phyloP scores from a whole-genome alignment of 2,797 vertebrate genomes.

The Alosa sapidissima region DNA sequence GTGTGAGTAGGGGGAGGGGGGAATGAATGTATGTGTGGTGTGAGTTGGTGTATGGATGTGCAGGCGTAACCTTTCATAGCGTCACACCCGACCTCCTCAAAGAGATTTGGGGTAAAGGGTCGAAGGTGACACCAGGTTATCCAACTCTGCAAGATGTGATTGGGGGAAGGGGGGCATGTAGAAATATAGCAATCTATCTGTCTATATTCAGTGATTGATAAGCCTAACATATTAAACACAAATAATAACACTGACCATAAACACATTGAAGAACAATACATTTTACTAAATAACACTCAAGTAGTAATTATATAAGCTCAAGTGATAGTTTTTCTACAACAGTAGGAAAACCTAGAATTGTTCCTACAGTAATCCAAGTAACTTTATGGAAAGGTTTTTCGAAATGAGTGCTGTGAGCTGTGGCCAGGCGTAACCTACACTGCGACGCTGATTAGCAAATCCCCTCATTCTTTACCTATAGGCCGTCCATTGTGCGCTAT shows the following conservation, averaged over 20 bases:
- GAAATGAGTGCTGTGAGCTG: neutral
- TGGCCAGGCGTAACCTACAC: neutral
- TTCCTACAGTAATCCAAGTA: neutral
- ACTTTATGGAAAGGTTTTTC: neutral
- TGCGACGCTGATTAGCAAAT: slow-evolving; percentile 53
- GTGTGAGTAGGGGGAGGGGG: neutral
- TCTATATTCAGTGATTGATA: neutral
- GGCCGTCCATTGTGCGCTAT: slow-evolving; percentile 65
- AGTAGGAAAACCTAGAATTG: neutral
- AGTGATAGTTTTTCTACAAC: neutral
- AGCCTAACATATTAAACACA: neutral
- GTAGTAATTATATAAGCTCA: neutral
- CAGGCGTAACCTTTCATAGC: neutral
- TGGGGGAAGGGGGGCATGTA: too few relatives aligned
- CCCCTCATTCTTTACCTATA: slow-evolving; percentile 67
- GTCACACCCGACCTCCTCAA: neutral
- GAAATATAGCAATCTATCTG: neutral
- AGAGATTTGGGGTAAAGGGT: neutral
- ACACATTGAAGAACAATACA: neutral
- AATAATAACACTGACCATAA: neutral
- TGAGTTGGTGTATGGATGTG: neutral
- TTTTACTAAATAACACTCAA: neutral
- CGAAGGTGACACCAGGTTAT: neutral
- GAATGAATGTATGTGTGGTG: neutral
- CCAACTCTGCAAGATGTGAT: neutral